Evolutionary conservation across 1,140 invertebrate genomes (phyloP).

Genomic region (Hormaphis cornu): DNA sequence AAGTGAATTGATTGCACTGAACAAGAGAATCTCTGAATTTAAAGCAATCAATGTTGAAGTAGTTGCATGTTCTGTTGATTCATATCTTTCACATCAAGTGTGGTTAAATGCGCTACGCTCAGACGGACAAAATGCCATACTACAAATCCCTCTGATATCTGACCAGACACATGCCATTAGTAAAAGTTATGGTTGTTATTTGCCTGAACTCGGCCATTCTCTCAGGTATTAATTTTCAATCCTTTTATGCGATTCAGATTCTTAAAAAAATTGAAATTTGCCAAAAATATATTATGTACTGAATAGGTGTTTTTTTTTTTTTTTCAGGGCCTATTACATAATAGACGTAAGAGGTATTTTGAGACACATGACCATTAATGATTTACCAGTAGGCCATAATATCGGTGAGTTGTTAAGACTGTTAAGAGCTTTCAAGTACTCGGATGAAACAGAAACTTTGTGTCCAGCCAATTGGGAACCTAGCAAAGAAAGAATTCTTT

Average conservation of each 20-base stretch:
- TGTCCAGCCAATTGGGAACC: constrained; percentile 38
- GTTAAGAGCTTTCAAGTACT: constrained; percentile 54
- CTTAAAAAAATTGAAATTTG: no score
- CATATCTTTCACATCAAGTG: constrained; percentile 81
- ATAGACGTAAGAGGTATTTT: constrained; percentile 44
- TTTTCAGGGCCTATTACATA: constrained; percentile 42
- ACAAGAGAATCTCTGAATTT: constrained; percentile 77
- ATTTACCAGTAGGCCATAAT: constrained; percentile 53
- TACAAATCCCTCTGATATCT: constrained; percentile 91
- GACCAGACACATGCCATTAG: constrained; percentile 85
- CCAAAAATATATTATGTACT: neutral
- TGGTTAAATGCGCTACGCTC: constrained; percentile 92
- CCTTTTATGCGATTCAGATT: neutral
- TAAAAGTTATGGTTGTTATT: constrained; percentile 82
- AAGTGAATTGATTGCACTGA: constrained; percentile 88
- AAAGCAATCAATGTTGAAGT: constrained; percentile 71
- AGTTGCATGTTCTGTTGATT: constrained; percentile 80
- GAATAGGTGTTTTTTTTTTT: neutral
- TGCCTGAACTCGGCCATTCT: constrained; percentile 84
- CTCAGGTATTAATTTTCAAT: constrained; percentile 53
- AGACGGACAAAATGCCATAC: constrained; percentile 85
- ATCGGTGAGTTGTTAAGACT: constrained; percentile 53
- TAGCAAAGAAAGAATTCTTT: constrained; percentile 25
- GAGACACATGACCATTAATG: constrained; percentile 46
- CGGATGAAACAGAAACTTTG: constrained; percentile 45